Percentiles rank a stretch among this genome's conserved stretches.
Conservation (phyloP, 2,797 vertebrate species). For the Coregonus suidteri region DNA sequence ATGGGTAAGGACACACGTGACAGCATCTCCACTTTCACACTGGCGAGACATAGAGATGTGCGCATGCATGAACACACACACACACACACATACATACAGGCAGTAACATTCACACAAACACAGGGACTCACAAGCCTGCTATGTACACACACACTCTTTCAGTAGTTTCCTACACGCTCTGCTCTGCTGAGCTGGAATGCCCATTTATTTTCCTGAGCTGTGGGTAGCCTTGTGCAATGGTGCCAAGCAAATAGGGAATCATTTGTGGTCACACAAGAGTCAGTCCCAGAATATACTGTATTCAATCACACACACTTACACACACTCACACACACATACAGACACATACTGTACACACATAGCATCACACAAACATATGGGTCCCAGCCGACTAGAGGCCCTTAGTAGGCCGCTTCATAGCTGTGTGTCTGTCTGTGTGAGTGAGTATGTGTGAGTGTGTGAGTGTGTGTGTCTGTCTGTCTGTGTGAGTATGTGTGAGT, state of each 20-base stretch:
- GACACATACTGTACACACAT: neutral
- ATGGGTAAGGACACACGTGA: conserved; percentile 57
- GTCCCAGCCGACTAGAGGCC: neutral
- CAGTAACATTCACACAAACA: conserved; percentile 20
- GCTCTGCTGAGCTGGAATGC: conserved; percentile 16
- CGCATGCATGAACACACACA: neutral
- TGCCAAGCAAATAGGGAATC: conserved; percentile 45
- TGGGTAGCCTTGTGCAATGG: conserved; percentile 39
- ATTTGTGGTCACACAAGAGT: conserved; percentile 50
- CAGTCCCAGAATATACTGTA: conserved; percentile 26
- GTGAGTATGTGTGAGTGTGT: neutral
- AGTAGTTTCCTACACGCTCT: conserved; percentile 12
- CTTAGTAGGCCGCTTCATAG: neutral
- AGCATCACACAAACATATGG: neutral
- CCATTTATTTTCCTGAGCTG: conserved; percentile 30
- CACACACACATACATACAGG: conserved; percentile 22
- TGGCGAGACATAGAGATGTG: neutral
- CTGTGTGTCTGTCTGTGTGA: conserved; percentile 31
- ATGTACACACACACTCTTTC: conserved; percentile 5
- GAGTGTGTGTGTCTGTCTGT: no score
- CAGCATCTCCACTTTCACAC: conserved; percentile 38
- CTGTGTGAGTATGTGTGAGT: no score
- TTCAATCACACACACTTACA: conserved; percentile 34
- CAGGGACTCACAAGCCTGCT: neutral
- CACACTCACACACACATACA: conserved; percentile 8